These are phyloP conservation scores for Melanostoma scalare DNA, from an alignment of 2,888 invertebrate species.

Conservation along the genomic window DNA sequence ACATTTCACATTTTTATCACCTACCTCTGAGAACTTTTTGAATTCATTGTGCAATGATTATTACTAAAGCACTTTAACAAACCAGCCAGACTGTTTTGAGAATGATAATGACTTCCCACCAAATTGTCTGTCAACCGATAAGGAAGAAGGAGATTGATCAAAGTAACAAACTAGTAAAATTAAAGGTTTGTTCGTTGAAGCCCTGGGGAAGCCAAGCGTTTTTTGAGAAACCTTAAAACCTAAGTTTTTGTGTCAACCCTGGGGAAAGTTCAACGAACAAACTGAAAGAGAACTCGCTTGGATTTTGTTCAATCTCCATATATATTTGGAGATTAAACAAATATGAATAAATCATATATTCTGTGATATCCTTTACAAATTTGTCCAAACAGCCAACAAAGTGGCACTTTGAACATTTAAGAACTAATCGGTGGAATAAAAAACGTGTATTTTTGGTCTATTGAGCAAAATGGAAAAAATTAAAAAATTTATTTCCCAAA, in stretches of 20 bases:
- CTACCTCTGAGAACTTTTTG: conserved; percentile 20
- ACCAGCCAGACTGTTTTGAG: conserved; percentile 1
- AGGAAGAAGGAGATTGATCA: conserved; percentile 12
- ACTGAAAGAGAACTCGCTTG: conserved; percentile 9
- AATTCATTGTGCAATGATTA: conserved; percentile 20
- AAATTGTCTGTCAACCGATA: conserved; percentile 19
- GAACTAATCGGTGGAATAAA: conserved; percentile 24
- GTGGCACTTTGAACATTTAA: conserved; percentile 24
- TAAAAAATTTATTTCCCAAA: conserved; percentile 18
- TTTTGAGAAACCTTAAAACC: too few relatives aligned
- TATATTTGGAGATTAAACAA: conserved; percentile 15
- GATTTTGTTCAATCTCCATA: conserved; percentile 21
- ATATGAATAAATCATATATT: conserved; percentile 19
- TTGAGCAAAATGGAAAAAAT: conserved; percentile 8
- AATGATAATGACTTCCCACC: conserved; percentile 15
- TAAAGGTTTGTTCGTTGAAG: too few relatives aligned
- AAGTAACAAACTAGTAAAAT: conserved; percentile 18
- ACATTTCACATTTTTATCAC: conserved; percentile 3
- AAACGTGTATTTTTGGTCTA: conserved; percentile 21
- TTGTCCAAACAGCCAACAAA: conserved; percentile 14
- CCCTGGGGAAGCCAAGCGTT: too few relatives aligned
- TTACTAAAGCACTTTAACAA: conserved; percentile 18
- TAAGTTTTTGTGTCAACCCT: too few relatives aligned
- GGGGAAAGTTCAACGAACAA: too few relatives aligned
- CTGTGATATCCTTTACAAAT: conserved; percentile 7